Percentiles rank a stretch among this genome's conserved stretches.
Evolutionary conservation across 2,888 invertebrate species (phyloP).

Genomic region (Platycheirus rosarum): DNA sequence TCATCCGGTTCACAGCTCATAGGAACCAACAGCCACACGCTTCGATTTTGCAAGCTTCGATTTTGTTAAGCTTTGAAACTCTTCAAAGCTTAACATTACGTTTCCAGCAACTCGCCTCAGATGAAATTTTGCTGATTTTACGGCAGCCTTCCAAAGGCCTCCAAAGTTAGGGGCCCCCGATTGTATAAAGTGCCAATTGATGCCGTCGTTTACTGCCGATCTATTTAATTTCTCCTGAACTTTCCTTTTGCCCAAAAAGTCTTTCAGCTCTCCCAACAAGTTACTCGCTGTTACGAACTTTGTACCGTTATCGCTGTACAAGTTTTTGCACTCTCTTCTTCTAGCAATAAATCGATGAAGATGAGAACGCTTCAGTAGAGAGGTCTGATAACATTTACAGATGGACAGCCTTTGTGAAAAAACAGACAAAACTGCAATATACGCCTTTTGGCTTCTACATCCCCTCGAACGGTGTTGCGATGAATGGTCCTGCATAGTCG

Average conservation of each 20-base stretch:
- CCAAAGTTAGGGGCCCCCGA: constrained; percentile 6
- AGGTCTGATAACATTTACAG: constrained; percentile 28
- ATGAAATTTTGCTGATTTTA: constrained; percentile 27
- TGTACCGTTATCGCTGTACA: constrained; percentile 47
- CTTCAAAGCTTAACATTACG: constrained; percentile 18
- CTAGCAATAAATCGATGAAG: constrained; percentile 30
- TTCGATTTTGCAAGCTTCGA: constrained; percentile 18
- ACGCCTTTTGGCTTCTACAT: constrained; percentile 38
- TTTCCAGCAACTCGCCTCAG: constrained; percentile 7
- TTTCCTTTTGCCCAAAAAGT: background rate
- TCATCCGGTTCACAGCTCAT: constrained; percentile 3
- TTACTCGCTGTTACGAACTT: constrained; percentile 46
- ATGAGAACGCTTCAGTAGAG: constrained; percentile 23
- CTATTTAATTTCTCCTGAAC: constrained; percentile 10
- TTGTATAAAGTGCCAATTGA: constrained; percentile 20
- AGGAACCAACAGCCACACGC: background rate
- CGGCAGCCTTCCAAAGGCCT: constrained; percentile 17
- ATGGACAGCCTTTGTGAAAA: constrained; percentile 15
- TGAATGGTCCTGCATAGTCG: constrained; percentile 4
- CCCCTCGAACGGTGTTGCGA: constrained; percentile 19
- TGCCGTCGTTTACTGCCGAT: constrained; percentile 4
- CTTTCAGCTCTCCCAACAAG: background rate
- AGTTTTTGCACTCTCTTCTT: constrained; percentile 23
- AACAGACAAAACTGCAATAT: constrained; percentile 30
- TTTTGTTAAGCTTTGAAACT: constrained; percentile 4